Percentiles rank a stretch among this genome's conserved stretches.
phyloP scores from a whole-genome alignment of 64 coral and sea anemone species.

The Montipora sp. region DNA sequence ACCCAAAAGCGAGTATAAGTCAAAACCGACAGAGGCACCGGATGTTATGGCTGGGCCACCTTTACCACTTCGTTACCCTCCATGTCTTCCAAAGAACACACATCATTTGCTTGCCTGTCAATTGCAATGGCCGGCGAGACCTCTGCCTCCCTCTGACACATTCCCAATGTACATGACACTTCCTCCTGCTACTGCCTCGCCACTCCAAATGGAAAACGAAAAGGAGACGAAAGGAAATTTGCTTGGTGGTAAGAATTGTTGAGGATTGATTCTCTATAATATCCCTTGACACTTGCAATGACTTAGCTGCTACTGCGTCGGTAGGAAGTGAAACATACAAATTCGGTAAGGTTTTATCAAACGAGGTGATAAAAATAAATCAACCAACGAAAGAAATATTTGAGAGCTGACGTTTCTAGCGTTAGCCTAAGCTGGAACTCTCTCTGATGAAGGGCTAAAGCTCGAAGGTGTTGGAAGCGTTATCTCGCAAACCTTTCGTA shows the following conservation, averaged over 20 bases:
- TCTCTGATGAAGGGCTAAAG: no score
- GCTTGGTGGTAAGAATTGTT: background rate
- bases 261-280: no score
- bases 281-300: no score
- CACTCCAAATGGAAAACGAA: background rate
- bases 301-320: no score
- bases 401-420: no score
- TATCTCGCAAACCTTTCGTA: no score
- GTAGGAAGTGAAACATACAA: no score
- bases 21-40: background rate
- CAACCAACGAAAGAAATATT: no score
- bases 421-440: no score
- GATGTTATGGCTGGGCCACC: background rate
- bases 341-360: no score
- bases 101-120: background rate
- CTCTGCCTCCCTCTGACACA: background rate
- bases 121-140: background rate
- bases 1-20: background rate
- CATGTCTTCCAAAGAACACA: background rate
- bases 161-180: slow-evolving; percentile 14
- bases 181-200: slow-evolving; percentile 9
- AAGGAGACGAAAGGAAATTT: background rate
- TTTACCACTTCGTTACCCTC: background rate
- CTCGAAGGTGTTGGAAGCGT: no score
- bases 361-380: no score